Evolutionary conservation across 2,797 vertebrate species (phyloP).

Genomic region (Phrynocephalus vlangalii): DNA sequence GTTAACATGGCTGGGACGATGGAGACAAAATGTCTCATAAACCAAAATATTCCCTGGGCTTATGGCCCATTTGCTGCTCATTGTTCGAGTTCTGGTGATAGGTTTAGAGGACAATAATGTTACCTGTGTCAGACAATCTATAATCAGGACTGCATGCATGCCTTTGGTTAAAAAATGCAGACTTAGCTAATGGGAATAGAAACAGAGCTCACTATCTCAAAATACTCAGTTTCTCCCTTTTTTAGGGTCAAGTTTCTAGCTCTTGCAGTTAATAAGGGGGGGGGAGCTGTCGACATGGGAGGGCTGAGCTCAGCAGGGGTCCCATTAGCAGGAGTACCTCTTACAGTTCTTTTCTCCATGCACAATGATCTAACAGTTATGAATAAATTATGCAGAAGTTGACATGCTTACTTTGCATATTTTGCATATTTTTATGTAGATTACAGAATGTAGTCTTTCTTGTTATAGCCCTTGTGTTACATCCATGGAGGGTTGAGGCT

Average conservation of each 20-base stretch:
- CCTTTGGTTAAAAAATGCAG: not conserved
- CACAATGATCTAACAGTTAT: not conserved
- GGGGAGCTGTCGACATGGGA: not conserved
- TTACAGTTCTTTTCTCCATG: not conserved
- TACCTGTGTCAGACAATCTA: not conserved
- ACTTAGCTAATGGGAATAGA: not conserved
- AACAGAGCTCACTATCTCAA: not conserved
- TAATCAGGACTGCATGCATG: not conserved
- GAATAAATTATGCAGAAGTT: not conserved
- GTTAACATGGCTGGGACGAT: conserved; percentile 47
- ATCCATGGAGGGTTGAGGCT: not conserved
- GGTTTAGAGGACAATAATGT: not conserved
- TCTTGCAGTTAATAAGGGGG: not conserved
- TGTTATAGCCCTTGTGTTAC: not conserved
- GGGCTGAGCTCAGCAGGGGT: not conserved
- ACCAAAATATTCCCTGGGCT: conserved; percentile 34
- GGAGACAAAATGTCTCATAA: conserved; percentile 29
- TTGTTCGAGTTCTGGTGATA: conserved; percentile 1
- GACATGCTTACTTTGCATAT: not conserved
- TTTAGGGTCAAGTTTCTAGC: not conserved
- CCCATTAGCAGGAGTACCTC: not conserved
- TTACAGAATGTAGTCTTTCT: not conserved
- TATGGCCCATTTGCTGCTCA: conserved; percentile 10
- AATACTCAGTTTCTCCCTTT: not conserved
- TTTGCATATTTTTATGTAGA: not conserved